These are phyloP conservation scores for Caenorhabditis drosophilae DNA, from an alignment of 2,888 invertebrate genomes.

Conservation along the genomic window DNA sequence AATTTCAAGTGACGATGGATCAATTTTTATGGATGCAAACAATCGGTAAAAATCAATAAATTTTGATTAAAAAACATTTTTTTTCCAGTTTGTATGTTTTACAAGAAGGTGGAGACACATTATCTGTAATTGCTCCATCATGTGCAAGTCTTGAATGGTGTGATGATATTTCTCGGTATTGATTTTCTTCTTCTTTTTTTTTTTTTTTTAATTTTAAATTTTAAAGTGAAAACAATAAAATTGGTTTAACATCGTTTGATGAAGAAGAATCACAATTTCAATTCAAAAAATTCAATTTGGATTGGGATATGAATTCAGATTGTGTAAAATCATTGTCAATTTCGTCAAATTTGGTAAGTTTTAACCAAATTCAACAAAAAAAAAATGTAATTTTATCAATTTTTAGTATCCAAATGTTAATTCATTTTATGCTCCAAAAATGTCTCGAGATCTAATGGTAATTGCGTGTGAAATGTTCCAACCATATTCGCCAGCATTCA, in stretches of 20 bases:
- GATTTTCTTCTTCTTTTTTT: too few species aligned
- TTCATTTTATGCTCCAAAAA: conserved; percentile 22
- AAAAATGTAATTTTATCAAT: neutral
- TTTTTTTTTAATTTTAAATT: neutral
- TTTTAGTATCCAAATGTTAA: neutral
- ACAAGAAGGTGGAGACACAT: conserved; percentile 23
- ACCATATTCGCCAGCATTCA: conserved; percentile 46
- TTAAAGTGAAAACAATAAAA: neutral
- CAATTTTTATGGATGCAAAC: conserved; percentile 10
- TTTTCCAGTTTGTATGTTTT: conserved; percentile 23
- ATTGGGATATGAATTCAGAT: conserved; percentile 33
- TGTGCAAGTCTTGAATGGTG: conserved; percentile 57
- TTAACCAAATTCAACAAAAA: neutral
- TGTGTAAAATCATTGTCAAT: conserved; percentile 6
- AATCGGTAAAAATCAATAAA: neutral
- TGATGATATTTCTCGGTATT: conserved; percentile 42
- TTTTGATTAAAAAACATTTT: too few species aligned
- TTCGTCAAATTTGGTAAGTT: conserved; percentile 12
- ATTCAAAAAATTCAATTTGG: conserved; percentile 20
- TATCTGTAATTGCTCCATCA: conserved; percentile 44
- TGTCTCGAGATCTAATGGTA: conserved; percentile 52
- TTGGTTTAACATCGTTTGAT: conserved; percentile 9
- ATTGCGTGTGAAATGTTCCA: conserved; percentile 50
- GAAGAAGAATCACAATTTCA: conserved; percentile 16
- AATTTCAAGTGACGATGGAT: conserved; percentile 53